phyloP scores from a whole-genome alignment of 2,797 vertebrate genomes.

The Cryptoblepharus egeriae region DNA sequence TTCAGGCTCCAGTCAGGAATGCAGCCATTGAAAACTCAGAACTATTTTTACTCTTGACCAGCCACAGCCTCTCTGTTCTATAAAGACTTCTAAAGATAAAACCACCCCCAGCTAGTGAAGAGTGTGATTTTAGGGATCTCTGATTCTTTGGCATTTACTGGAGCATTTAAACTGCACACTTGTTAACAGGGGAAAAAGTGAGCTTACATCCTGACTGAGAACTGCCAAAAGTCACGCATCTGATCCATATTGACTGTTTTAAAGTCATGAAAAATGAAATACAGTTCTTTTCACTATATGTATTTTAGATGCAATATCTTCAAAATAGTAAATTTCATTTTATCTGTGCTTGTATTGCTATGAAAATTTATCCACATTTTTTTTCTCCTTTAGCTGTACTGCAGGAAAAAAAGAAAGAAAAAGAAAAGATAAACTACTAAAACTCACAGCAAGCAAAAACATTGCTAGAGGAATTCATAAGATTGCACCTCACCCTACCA shows the following conservation, averaged over 20 bases:
- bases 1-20: slow-evolving; percentile 71
- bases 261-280: background rate
- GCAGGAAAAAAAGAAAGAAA: background rate
- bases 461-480: background rate
- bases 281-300: background rate
- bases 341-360: too few relatives aligned
- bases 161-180: slow-evolving; percentile 34
- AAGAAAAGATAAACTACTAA: background rate
- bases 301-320: background rate
- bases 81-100: slow-evolving; percentile 58
- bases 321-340: background rate
- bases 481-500: background rate
- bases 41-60: slow-evolving; percentile 74
- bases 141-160: slow-evolving; percentile 42
- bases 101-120: slow-evolving; percentile 48
- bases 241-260: slow-evolving; percentile 40
- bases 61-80: slow-evolving; percentile 65
- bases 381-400: background rate
- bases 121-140: slow-evolving; percentile 32
- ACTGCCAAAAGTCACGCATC: slow-evolving; percentile 61
- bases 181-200: slow-evolving; percentile 68
- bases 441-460: background rate
- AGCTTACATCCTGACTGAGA: slow-evolving; percentile 55
- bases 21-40: slow-evolving; percentile 68
- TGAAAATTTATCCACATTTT: too few relatives aligned